These are phyloP conservation scores for Drosophila mettleri DNA, from an alignment of 2,888 invertebrate species.

Conservation along the genomic window DNA sequence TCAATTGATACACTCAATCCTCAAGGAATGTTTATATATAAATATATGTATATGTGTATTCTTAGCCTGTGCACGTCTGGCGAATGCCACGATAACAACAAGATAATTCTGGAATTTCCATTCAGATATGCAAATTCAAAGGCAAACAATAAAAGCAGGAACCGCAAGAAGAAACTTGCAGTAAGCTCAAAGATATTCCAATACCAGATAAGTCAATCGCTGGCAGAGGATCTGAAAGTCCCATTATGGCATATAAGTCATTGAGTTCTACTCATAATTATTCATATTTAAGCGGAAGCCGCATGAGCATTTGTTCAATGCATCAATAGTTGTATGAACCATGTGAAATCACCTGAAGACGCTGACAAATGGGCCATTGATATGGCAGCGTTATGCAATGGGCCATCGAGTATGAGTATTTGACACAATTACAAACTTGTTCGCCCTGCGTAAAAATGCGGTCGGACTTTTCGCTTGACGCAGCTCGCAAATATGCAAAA, in stretches of 20 bases:
- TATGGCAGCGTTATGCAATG: conserved; percentile 60
- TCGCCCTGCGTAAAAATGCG: conserved; percentile 74
- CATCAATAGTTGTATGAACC: conserved; percentile 1
- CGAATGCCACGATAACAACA: conserved; percentile 41
- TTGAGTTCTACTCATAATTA: conserved; percentile 47
- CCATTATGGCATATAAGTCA: conserved; percentile 23
- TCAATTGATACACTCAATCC: conserved; percentile 29
- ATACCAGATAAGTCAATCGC: too few relatives aligned
- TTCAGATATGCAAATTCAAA: conserved; percentile 40
- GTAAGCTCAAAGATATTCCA: neutral
- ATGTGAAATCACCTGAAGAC: conserved; percentile 33
- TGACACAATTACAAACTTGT: conserved; percentile 78
- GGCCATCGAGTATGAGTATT: conserved; percentile 47
- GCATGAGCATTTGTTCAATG: conserved; percentile 2
- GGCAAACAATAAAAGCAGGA: conserved; percentile 25
- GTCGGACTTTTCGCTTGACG: conserved; percentile 60
- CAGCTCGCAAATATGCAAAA: conserved; percentile 70
- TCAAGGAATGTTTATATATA: conserved; percentile 25
- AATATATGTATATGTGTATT: conserved; percentile 40
- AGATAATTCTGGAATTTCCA: conserved; percentile 42
- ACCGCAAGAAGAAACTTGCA: conserved; percentile 2
- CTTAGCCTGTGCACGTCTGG: conserved; percentile 24
- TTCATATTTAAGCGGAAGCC: neutral
- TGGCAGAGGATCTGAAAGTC: conserved; percentile 9
- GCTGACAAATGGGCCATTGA: conserved; percentile 39